Evolutionary conservation across 2,888 invertebrate species (phyloP).

Genomic region (Drepana falcataria): DNA sequence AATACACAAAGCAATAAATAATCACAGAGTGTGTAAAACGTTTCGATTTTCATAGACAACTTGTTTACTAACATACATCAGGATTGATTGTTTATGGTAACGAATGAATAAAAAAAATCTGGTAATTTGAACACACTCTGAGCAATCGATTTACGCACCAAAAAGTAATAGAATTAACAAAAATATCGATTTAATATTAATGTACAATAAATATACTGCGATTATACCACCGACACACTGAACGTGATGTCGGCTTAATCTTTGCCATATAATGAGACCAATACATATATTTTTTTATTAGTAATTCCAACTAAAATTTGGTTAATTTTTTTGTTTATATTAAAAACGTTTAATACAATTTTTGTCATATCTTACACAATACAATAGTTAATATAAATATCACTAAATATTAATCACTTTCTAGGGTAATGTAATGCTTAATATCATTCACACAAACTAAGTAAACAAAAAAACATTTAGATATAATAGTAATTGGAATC

Average conservation of each 20-base stretch:
- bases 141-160: slow-evolving; percentile 27
- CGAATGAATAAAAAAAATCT: background rate
- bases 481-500: background rate
- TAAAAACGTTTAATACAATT: slow-evolving; percentile 44
- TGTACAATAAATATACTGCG: slow-evolving; percentile 9
- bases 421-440: slow-evolving; percentile 20
- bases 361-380: slow-evolving; percentile 47
- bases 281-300: slow-evolving; percentile 48
- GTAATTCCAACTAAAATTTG: slow-evolving; percentile 63
- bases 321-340: slow-evolving; percentile 48
- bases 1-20: slow-evolving; percentile 9
- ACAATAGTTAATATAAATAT: slow-evolving; percentile 51
- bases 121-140: slow-evolving; percentile 4
- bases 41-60: background rate
- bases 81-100: background rate
- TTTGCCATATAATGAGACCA: slow-evolving; percentile 75
- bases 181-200: slow-evolving; percentile 25
- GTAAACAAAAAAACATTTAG: background rate
- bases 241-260: slow-evolving; percentile 21
- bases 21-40: slow-evolving; percentile 1
- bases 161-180: slow-evolving; percentile 24
- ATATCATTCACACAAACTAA: slow-evolving; percentile 1
- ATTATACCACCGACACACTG: background rate
- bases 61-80: background rate
- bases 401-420: slow-evolving; percentile 55